Evolutionary conservation across 1,140 invertebrate genomes (phyloP).

Genomic region (Archivesica marissinica): DNA sequence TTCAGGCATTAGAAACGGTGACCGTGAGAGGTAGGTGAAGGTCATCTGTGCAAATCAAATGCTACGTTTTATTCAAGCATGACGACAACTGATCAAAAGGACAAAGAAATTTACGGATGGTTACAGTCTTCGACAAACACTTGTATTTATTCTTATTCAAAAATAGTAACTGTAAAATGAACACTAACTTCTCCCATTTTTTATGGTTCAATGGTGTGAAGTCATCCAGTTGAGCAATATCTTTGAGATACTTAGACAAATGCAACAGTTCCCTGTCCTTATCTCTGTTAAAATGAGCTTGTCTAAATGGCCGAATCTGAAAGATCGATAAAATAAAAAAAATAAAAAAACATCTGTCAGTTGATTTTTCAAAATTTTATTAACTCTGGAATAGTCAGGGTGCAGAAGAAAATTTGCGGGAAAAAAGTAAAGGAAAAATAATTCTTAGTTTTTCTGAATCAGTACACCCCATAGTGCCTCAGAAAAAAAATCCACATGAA

Average conservation of each 20-base stretch:
- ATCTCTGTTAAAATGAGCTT: slow-evolving; percentile 94
- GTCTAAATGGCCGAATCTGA: slow-evolving; percentile 93
- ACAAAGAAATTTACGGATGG: background rate
- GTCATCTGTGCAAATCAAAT: background rate
- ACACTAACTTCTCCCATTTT: slow-evolving; percentile 90
- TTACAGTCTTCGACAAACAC: background rate
- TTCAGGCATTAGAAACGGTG: background rate
- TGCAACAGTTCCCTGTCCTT: slow-evolving; percentile 94
- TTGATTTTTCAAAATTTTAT: too few relatives aligned
- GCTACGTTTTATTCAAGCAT: background rate
- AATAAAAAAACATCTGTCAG: too few relatives aligned
- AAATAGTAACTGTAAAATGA: background rate
- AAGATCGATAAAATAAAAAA: too few relatives aligned
- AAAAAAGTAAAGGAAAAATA: too few relatives aligned
- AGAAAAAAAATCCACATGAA: too few relatives aligned
- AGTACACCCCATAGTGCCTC: too few relatives aligned
- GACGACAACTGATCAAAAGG: background rate
- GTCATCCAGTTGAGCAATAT: slow-evolving; percentile 93
- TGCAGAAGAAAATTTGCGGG: too few relatives aligned
- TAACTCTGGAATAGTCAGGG: too few relatives aligned
- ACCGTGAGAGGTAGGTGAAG: background rate
- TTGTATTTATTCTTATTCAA: background rate
- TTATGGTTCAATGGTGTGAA: slow-evolving; percentile 94
- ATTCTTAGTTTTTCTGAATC: too few relatives aligned
- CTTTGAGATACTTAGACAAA: slow-evolving; percentile 92